Conservation (phyloP, 2,888 invertebrate species). For the Microctonus brassicae region DNA sequence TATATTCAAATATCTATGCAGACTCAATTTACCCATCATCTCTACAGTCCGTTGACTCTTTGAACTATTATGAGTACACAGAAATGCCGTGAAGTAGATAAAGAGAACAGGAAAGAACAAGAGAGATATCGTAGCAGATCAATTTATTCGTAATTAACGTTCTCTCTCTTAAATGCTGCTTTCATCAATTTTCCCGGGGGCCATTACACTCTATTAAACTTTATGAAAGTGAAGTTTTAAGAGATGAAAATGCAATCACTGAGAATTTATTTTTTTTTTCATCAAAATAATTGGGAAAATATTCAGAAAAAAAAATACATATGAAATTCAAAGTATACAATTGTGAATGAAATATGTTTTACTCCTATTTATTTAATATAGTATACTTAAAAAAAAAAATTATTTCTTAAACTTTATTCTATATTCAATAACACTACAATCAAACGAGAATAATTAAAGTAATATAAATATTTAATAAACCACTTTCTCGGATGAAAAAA, state of each 20-base stretch:
- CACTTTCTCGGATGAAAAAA: too few species aligned
- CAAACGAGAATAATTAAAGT: too few species aligned
- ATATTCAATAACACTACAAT: too few species aligned
- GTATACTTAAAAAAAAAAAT: too few species aligned
- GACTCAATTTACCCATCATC: neutral
- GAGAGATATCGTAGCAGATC: slow-evolving; percentile 20
- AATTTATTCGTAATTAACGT: slow-evolving; percentile 34
- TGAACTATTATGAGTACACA: neutral
- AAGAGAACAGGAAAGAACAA: neutral
- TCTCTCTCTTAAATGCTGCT: neutral
- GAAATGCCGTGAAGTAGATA: slow-evolving; percentile 9
- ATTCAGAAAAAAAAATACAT: neutral
- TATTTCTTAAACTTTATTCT: too few species aligned
- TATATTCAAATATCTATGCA: neutral
- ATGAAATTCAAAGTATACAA: too few species aligned
- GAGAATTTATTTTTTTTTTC: neutral
- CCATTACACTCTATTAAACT: slow-evolving; percentile 24
- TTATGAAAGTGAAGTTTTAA: slow-evolving; percentile 4
- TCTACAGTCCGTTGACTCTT: slow-evolving; percentile 17
- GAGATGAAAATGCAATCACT: neutral
- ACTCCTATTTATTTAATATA: too few species aligned
- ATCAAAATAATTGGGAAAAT: neutral
- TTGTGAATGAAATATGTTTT: too few species aligned
- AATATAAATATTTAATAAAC: too few species aligned
- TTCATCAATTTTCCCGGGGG: slow-evolving; percentile 17